Percentiles rank a stretch among this genome's conserved stretches.
These are phyloP conservation scores for Metopolophium dirhodum DNA, from an alignment of 1,140 invertebrate genomes.

Conservation along the genomic window DNA sequence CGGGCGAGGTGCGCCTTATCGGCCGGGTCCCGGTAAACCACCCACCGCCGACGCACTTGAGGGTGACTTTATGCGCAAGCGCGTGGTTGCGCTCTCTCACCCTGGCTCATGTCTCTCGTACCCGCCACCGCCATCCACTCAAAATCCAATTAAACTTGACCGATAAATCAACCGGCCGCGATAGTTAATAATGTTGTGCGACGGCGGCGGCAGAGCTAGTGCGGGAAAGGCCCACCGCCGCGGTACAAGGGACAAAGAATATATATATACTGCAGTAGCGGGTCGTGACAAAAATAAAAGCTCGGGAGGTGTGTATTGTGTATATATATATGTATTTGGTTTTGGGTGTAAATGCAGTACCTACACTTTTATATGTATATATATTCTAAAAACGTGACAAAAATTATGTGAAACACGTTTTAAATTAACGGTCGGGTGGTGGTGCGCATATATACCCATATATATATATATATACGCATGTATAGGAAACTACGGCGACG, in stretches of 20 bases:
- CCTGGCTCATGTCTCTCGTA: neutral
- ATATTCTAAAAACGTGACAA: constrained; percentile 51
- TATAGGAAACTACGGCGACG: neutral
- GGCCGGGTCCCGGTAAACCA: constrained; percentile 36
- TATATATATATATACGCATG: neutral
- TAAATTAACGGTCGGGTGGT: constrained; percentile 28
- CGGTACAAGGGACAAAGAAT: neutral
- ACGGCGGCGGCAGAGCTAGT: neutral
- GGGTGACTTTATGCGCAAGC: neutral
- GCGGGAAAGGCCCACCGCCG: neutral
- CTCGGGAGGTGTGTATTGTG: neutral
- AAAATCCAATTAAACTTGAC: constrained; percentile 58
- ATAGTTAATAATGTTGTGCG: constrained; percentile 54
- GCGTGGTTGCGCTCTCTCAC: neutral
- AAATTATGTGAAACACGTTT: constrained; percentile 57
- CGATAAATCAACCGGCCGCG: constrained; percentile 55
- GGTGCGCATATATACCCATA: neutral
- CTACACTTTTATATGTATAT: neutral
- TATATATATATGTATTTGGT: neutral
- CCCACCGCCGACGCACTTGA: neutral
- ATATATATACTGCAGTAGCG: neutral
- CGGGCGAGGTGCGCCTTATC: constrained; percentile 45
- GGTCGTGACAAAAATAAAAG: constrained; percentile 51
- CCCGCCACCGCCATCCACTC: constrained; percentile 41
- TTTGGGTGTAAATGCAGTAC: neutral